A percentile compares a stretch with the other conserved stretches of the same genome.
phyloP scores from a whole-genome alignment of 2,888 invertebrate species.

The Athrips mouffetella region DNA sequence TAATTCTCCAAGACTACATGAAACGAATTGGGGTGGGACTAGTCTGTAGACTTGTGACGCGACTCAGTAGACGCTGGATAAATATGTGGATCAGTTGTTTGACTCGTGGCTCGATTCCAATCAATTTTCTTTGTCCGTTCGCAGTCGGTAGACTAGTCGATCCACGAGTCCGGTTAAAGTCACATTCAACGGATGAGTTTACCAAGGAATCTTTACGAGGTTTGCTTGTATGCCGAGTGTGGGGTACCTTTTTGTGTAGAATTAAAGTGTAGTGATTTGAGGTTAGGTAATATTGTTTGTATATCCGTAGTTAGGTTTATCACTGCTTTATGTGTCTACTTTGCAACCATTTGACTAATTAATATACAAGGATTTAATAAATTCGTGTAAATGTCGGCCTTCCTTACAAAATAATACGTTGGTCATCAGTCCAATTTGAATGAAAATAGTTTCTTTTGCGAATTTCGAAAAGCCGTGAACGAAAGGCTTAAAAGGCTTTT shows the following conservation, averaged over 20 bases:
- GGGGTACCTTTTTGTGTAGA: slow-evolving; percentile 5
- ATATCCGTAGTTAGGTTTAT: neutral
- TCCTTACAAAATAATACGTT: no score
- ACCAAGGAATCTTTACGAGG: slow-evolving; percentile 35
- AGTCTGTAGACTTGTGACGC: neutral
- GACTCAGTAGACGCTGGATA: slow-evolving; percentile 15
- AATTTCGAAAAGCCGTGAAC: no score
- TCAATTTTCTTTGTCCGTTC: slow-evolving; percentile 71
- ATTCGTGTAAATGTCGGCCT: no score
- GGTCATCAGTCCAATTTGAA: no score
- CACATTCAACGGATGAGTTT: slow-evolving; percentile 48
- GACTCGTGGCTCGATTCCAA: slow-evolving; percentile 50
- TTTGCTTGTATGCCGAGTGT: neutral
- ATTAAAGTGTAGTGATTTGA: slow-evolving; percentile 12
- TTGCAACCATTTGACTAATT: no score
- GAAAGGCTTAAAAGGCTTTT: no score
- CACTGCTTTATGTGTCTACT: no score
- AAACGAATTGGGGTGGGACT: slow-evolving; percentile 25
- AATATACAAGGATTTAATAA: no score
- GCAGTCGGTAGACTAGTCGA: slow-evolving; percentile 40
- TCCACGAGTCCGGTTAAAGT: slow-evolving; percentile 34
- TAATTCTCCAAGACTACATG: slow-evolving; percentile 46
- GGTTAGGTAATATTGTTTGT: slow-evolving; percentile 6
- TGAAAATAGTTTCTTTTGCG: no score
- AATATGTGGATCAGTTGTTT: slow-evolving; percentile 30